Evolutionary conservation across 2,888 invertebrate species (phyloP).

Genomic region (Lingula anatina): DNA sequence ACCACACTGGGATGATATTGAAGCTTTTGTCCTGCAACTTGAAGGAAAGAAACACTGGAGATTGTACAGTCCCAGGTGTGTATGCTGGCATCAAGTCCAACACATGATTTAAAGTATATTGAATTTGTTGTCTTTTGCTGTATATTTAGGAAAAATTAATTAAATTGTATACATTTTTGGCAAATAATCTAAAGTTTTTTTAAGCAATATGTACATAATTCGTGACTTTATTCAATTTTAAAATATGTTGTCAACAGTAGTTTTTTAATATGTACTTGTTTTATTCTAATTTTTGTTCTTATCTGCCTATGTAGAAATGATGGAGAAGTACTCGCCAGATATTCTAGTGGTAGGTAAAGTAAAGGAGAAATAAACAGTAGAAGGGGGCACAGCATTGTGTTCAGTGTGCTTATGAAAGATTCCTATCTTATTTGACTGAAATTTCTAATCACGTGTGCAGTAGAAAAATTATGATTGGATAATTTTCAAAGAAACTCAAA

Average conservation of each 20-base stretch:
- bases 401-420: no score
- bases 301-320: constrained; percentile 27
- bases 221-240: no score
- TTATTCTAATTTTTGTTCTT: not conserved
- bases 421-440: no score
- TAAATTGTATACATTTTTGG: constrained; percentile 1
- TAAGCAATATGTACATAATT: no score
- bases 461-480: no score
- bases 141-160: no score
- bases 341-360: constrained; percentile 72
- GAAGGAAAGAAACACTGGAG: constrained; percentile 95
- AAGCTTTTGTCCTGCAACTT: constrained; percentile 92
- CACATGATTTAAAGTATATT: not conserved
- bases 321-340: constrained; percentile 68
- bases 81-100: not conserved
- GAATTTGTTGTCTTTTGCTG: not conserved
- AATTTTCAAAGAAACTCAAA: no score
- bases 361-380: no score
- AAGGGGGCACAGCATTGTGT: no score
- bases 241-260: not conserved
- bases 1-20: constrained; percentile 98
- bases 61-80: constrained; percentile 70
- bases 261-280: not conserved
- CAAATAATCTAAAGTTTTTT: no score
- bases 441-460: no score